Evolutionary conservation across 2,888 invertebrate species (phyloP), one percentile per base, ranked within the genome.

Genomic region (Blastobasis adustella): DNA sequence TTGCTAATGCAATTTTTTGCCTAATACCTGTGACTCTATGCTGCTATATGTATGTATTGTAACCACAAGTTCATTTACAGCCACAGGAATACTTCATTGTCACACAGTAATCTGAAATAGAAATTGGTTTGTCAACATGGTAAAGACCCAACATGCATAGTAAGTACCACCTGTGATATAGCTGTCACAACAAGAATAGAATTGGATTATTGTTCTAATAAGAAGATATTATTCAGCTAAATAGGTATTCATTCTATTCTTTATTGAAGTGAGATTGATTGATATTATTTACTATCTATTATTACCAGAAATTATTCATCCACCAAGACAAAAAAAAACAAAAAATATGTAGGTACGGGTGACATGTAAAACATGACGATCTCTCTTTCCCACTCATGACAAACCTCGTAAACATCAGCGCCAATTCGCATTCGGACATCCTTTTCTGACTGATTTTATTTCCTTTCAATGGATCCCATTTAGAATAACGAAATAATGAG

Each of bases 51-150:
- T 58, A 65, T 62, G 58, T 67, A 67, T 64, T 58, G 68, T 73
- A 64, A 72, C 70, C 72, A 54, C 38, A 56, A 54, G 65, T 74
- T 83, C 77, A 86, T 84, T 84, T 85, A 74, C 71, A 76, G 71
- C 69, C 63, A 72, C 69, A 79, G 71, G 69, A 75, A 80, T 73
- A 76, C 81, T 78, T 85, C 82, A 76, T 78, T 72, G 80, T 85
- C 81, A 74, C 74, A 72, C 74, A 78, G 70, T 77, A 71, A 79
- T 73, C 86, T 87, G 82, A 70, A 84, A 82, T 63, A 62, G 72
- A 65, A 70, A 71, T 68, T 43, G 43, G 36, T 42, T 41, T 36
- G 23, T n/a, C 10, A 10, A 45, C 42, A 42, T 42, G 5, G 9
- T 9, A n/a, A n/a, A 5, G 9, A 40, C 6, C 9, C 1, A 42